Base-by-base conservation (phyloP, 1,140 invertebrate genomes). In the Drosophila gunungcola region DNA sequence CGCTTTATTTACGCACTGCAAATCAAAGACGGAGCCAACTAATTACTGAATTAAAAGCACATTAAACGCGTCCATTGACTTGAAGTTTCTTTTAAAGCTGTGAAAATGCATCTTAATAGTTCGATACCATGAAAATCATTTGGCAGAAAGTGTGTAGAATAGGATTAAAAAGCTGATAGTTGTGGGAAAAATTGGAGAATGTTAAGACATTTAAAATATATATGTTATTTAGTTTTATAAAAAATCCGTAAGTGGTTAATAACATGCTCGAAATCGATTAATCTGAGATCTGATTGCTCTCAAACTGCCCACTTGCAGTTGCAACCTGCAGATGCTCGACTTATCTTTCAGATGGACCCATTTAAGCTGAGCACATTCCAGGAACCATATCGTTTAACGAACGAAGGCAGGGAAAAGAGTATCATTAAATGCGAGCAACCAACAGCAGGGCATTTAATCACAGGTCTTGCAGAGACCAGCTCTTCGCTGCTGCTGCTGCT, bases 1-100 rank as follows among this genome's bases (percentile, higher is more conserved):
- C 36, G 54, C 38, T 75, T 75, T 73, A 73, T 75, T 56, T 52
- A 63, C 61, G 73, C 70, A 46, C 61, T 39, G 58, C 62, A 80
- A 78, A 67, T 76, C 68, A 60, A 67, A 72, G 63, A 39, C 51
- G 45, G 27, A 48, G 13, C 57, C 36, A 67, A 56, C 74, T 88
- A 86, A 86, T 86, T 86, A 64, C 82, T 76, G 81, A 86, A 86
- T 86, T 76, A 89, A 86, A 86, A 89, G 55, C 80, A 49, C 83
- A 83, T 86, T 88, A 86, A 83, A 53, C 9, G 48, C 34, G 42
- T 54, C 42, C 45, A 48, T 49, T 56, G 64, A 75, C 62, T 69
- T 48, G 39, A 53, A 61, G 65, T 58, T 45, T 60, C 55, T 60
- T 45, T 39, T 25, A 56, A 6, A 2, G 49, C 41, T 77, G 77